Evolutionary conservation across 2,888 invertebrate genomes (phyloP), one percentile per base, ranked within the genome.

Genomic region (Melolontha melolontha): DNA sequence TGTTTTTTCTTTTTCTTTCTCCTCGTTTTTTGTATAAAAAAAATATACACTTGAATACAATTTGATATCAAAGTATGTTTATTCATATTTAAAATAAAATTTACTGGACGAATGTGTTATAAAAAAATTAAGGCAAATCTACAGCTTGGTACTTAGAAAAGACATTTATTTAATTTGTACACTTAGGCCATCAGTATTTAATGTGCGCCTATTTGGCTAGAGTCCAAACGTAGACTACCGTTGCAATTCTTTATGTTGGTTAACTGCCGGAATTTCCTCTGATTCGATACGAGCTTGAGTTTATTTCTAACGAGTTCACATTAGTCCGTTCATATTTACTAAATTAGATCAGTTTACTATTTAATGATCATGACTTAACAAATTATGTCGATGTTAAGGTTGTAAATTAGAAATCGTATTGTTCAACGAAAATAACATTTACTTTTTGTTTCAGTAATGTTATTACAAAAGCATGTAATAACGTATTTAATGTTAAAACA

Each of bases 191-290:
- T 42, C 8, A 17, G 42, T 27, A 54, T 40, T 62, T 47, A 62
- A 62, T 62, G 47, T 62, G 47, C 47, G 59, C 16, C 59, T 49
- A 49, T 62, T 62, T 62, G 49, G 59, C 59, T 47, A 34, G 11
- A 7, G 44, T 47, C 47, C 59, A 62, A 34, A 14, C 67, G 57
- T 62, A 64, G 62, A 64, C 55, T 63, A 41, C 52, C 64, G 63
- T 55, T 68, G 59, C 59, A 62, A 62, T 62, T 47, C 47, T 62
- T 62, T 72, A 69, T 70, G 69, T 70, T 68, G 71, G 71, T 68
- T 71, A 71, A 71, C 73, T 71, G 71, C 73, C 72, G 74, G 74
- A 75, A 75, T 74, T 74, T 75, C 75, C 75, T 75, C 70, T 75
- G 73, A 74, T 67, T 72, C 64, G 66, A 40, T 54, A 57, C 55